phyloP scores from a whole-genome alignment of 2,888 invertebrate species.

The Shargacucullia verbasci region DNA sequence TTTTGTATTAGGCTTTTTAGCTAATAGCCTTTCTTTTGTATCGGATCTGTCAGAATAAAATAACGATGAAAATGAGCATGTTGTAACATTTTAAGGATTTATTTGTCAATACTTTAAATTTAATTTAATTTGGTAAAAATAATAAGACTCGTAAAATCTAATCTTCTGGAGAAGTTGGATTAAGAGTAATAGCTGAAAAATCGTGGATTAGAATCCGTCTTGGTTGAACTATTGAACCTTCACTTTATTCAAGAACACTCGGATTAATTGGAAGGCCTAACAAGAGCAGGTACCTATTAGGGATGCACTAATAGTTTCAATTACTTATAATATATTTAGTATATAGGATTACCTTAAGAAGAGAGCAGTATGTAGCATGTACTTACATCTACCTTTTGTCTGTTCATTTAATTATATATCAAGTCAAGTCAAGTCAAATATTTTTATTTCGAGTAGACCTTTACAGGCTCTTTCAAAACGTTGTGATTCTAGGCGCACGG shows the following conservation, averaged over 20 bases:
- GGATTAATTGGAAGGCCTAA: conserved; percentile 37
- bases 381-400: background rate
- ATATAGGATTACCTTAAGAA: too few relatives aligned
- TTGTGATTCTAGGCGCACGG: too few relatives aligned
- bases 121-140: too few relatives aligned
- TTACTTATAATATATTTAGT: too few relatives aligned
- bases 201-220: conserved; percentile 21
- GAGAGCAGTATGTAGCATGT: too few relatives aligned
- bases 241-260: conserved; percentile 8
- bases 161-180: background rate
- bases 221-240: conserved; percentile 27
- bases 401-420: too few relatives aligned
- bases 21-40: conserved; percentile 1
- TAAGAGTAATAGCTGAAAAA: background rate
- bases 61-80: conserved; percentile 1
- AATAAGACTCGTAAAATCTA: too few relatives aligned
- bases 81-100: too few relatives aligned
- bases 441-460: too few relatives aligned
- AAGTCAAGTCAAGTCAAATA: too few relatives aligned
- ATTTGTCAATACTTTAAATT: too few relatives aligned
- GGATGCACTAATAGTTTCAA: background rate
- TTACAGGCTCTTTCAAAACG: too few relatives aligned
- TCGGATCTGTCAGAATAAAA: background rate
- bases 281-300: conserved; percentile 3
- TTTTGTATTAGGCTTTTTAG: conserved; percentile 3